Evolutionary conservation across 2,797 vertebrate species (phyloP).

Genomic region (Chelidonichthys spinosus): DNA sequence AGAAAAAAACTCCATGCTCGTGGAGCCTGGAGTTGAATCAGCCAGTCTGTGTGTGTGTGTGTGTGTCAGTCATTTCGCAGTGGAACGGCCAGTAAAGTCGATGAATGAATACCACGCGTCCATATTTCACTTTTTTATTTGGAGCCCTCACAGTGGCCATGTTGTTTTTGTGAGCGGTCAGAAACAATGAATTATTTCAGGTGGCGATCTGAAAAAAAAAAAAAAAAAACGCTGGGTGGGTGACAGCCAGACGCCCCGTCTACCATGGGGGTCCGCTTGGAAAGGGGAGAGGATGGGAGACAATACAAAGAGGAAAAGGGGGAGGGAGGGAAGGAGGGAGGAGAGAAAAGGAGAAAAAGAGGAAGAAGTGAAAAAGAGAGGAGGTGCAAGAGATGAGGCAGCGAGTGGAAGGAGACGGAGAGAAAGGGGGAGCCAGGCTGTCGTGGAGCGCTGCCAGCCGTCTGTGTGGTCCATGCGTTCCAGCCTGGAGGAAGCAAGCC

Average conservation of each 20-base stretch:
- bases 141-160: slow-evolving; percentile 66
- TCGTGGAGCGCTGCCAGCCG: slow-evolving; percentile 84
- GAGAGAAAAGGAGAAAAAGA: slow-evolving; percentile 39
- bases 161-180: slow-evolving; percentile 72
- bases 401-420: slow-evolving; percentile 57
- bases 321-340: slow-evolving; percentile 10
- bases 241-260: slow-evolving; percentile 67
- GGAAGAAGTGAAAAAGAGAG: slow-evolving; percentile 42
- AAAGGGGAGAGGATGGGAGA: slow-evolving; percentile 3
- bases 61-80: slow-evolving; percentile 71
- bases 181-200: slow-evolving; percentile 80
- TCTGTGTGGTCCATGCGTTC: slow-evolving; percentile 89
- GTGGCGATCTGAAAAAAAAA: slow-evolving; percentile 62
- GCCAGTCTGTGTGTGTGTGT: slow-evolving; percentile 60
- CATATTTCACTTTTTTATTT: slow-evolving; percentile 75
- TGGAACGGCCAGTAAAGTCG: slow-evolving; percentile 66
- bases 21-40: slow-evolving; percentile 70
- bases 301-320: slow-evolving; percentile 2
- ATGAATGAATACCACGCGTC: slow-evolving; percentile 69
- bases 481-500: slow-evolving; percentile 85
- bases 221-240: slow-evolving; percentile 55
- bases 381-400: slow-evolving; percentile 63
- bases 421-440: slow-evolving; percentile 76
- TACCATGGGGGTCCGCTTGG: slow-evolving; percentile 65
- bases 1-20: slow-evolving; percentile 19